These are phyloP conservation scores for Macrophya alboannulata DNA, from an alignment of 2,888 invertebrate genomes.

Conservation along the genomic window DNA sequence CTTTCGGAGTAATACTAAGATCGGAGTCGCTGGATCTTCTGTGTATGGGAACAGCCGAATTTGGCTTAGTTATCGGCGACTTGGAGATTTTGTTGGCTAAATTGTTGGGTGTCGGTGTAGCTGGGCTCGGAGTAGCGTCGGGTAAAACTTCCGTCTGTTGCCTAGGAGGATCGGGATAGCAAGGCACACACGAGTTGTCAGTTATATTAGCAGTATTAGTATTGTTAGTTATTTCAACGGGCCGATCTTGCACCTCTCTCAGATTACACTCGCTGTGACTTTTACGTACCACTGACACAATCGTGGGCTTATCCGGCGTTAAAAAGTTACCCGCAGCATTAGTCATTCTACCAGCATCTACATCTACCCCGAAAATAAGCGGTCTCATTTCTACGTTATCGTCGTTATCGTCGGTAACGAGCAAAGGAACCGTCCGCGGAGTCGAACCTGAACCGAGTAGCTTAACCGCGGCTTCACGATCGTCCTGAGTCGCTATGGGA, in stretches of 20 bases:
- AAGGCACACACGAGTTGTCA: conserved; percentile 79
- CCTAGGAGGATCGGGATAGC: conserved; percentile 76
- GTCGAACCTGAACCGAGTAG: conserved; percentile 49
- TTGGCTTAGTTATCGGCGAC: conserved; percentile 82
- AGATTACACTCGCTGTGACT: conserved; percentile 68
- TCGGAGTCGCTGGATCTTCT: conserved; percentile 96
- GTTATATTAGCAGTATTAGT: conserved; percentile 75
- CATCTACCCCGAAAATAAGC: background rate
- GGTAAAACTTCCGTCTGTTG: conserved; percentile 75
- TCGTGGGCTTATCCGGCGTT: conserved; percentile 56
- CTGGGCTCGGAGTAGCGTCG: conserved; percentile 67
- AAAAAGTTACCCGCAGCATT: conserved; percentile 48
- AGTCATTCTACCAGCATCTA: conserved; percentile 35
- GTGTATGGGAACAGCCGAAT: conserved; percentile 81
- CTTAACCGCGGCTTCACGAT: conserved; percentile 49
- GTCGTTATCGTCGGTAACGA: conserved; percentile 24
- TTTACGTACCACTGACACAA: conserved; percentile 61
- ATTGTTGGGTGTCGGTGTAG: conserved; percentile 72
- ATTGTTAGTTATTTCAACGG: conserved; percentile 65
- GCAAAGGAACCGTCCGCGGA: background rate
- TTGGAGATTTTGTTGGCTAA: conserved; percentile 82
- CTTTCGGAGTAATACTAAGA: conserved; percentile 95
- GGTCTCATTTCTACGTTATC: conserved; percentile 60
- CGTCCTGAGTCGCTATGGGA: background rate
- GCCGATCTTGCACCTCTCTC: conserved; percentile 61